Evolutionary conservation across 2,888 invertebrate species (phyloP), one percentile per base, ranked within the genome.

Genomic region (Cheilosia vernalis): DNA sequence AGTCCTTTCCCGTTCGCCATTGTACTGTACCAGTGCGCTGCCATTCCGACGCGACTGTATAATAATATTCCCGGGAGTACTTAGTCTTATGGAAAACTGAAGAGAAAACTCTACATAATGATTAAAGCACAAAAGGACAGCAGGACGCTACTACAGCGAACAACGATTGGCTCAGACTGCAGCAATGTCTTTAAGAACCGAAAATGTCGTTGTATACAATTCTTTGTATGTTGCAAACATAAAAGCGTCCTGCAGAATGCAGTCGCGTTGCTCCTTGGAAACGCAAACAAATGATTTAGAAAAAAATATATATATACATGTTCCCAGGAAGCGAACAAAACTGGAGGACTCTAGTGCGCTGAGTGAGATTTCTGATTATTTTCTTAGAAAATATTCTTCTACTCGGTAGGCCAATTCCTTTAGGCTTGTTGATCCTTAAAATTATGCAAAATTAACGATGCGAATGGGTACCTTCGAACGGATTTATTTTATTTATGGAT

Each of bases 391-490:
- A 55, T 33, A 17, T 17, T 27, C 33, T 24, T 49, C 56, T 10
- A 37, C 63, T 76, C 37, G 51, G 51, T 17, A 51, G 55, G 55
- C 24, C 53, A 42, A 49, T 42, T 76, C 30, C 27, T 37, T 64
- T 15, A 37, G 42, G 30, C 27, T 66, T 51, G 58, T 19, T 66
- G 58, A 58, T 30, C 51, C 58, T 76, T 42, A 30, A 30, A 58
- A 58, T 49, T 58, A 27, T 66, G n/a, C 49, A 66, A 51, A 66
- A 67, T 76, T 76, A 66, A 76, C 66, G 66, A 76, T 51, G 66
- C 66, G 56, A 56, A 17, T 24, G n/a, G 66, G 27, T 55, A 42
- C 24, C 33, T 55, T 15, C 0, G 47, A 63, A 49, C 2, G 40
- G 27, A 51, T 60, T 60, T 70, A 17, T 58, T 7, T 40, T 61